Evolutionary conservation across 2,888 invertebrate genomes (phyloP), one percentile per base, ranked within the genome.

Genomic region (Lissonota sp.): DNA sequence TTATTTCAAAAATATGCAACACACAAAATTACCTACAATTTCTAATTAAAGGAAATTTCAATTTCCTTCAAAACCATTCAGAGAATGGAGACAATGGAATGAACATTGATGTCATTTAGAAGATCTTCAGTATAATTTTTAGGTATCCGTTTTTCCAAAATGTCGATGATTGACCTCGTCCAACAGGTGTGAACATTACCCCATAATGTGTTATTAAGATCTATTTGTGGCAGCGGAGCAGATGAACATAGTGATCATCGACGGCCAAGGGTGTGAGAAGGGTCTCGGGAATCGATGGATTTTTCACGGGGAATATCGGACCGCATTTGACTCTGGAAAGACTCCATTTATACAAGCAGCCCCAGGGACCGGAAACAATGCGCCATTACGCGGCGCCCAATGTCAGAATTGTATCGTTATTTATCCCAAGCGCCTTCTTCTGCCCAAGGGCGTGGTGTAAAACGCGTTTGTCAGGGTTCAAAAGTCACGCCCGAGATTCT

Each of bases 301-400:
- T 58, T 40, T 79, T 66, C 71, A 69, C 57, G 16, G 16, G n/a
- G 4, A 6, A n/a, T 7, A 55, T 67, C 75, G 58, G 79, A 73
- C 70, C 62, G 55, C 49, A 51, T 76, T 67, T 74, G 73, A 62
- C 44, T 46, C 57, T 77, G 40, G 70, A 63, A 80, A 69, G 64
- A 73, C 73, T 77, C 64, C 57, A 83, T 77, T n/a, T 26, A 26
- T 26, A 26, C 1, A 26, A 26, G 26, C 3, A 26, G 73, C 69
- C 58, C 37, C 42, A 6, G 51, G 63, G 74, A 70, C 77, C 80
- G 83, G 81, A 83, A 83, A 80, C 72, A 57, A 16, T 67, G 73
- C 44, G 44, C 75, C 71, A 75, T 82, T 75, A 75, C 57, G 64
- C 57, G 71, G 64, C 67, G 49, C 58, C 74, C 58, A 26, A 26